Percentiles rank a stretch among this genome's conserved stretches.
Conservation (phyloP, 1,140 invertebrate genomes). For the Parapsyche elsis region DNA sequence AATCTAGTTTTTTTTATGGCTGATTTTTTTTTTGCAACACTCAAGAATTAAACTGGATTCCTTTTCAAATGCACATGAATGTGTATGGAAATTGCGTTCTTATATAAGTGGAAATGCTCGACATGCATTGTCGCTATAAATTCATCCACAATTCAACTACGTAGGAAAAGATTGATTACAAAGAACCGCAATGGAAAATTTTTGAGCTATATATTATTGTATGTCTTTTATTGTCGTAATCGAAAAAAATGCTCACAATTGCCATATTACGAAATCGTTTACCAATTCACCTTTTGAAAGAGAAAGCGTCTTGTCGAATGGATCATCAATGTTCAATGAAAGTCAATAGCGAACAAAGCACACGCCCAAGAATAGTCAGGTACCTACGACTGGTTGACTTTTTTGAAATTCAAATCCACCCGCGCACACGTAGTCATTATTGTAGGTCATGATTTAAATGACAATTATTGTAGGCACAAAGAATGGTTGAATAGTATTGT, state of each 20-base stretch:
- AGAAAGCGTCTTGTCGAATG: slow-evolving; percentile 34
- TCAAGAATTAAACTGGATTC: too few species aligned
- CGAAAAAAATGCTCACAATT: slow-evolving; percentile 12
- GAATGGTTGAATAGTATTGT: too few species aligned
- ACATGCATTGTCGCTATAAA: background rate
- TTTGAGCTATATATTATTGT: too few species aligned
- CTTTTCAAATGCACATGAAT: too few species aligned
- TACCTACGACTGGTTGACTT: background rate
- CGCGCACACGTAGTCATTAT: background rate
- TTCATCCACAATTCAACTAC: background rate
- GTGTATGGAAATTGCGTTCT: background rate
- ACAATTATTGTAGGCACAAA: background rate
- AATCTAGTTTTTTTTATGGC: too few species aligned
- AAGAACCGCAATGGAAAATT: too few species aligned
- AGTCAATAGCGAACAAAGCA: background rate
- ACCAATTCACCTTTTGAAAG: slow-evolving; percentile 10
- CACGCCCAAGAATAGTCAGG: background rate
- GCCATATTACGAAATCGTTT: slow-evolving; percentile 25
- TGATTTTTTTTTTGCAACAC: too few species aligned
- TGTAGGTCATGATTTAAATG: slow-evolving; percentile 20
- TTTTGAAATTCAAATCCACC: slow-evolving; percentile 30
- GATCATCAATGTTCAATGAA: slow-evolving; percentile 28
- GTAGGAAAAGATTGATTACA: background rate
- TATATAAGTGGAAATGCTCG: background rate
- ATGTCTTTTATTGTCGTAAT: slow-evolving; percentile 6